A percentile compares a stretch with the other conserved stretches of the same genome.
Evolutionary conservation across 2,888 invertebrate genomes (phyloP).

Genomic region (Deilephila porcellus): DNA sequence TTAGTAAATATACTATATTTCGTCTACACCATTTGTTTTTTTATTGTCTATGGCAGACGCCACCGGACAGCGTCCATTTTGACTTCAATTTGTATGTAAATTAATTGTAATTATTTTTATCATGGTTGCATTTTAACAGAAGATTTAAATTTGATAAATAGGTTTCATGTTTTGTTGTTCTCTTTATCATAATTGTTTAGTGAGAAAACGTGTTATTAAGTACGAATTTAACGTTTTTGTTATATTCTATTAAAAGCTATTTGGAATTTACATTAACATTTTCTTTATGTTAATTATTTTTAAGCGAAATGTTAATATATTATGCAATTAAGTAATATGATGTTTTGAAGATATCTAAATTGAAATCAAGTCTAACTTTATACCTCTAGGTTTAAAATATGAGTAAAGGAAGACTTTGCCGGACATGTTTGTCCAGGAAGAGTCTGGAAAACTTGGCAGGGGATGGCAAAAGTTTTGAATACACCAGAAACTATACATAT

Average conservation of each 20-base stretch:
- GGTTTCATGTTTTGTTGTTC: too few relatives aligned
- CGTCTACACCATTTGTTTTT: conserved; percentile 16
- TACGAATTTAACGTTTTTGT: not conserved
- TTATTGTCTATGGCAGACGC: conserved; percentile 14
- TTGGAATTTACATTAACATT: too few relatives aligned
- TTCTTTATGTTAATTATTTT: too few relatives aligned
- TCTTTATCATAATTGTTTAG: too few relatives aligned
- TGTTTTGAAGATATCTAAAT: too few relatives aligned
- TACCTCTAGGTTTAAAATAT: too few relatives aligned
- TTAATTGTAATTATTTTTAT: not conserved
- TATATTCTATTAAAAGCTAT: not conserved
- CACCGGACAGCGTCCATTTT: not conserved
- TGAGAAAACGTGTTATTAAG: too few relatives aligned
- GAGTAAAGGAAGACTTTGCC: not conserved
- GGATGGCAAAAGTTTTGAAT: not conserved
- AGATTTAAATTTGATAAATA: too few relatives aligned
- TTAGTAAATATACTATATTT: conserved; percentile 26
- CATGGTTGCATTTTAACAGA: not conserved
- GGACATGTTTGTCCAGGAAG: not conserved
- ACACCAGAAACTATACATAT: not conserved
- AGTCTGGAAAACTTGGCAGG: not conserved
- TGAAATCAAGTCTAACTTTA: too few relatives aligned
- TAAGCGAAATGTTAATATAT: too few relatives aligned
- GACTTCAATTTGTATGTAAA: conserved; percentile 8
- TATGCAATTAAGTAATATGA: too few relatives aligned